Conservation (phyloP, 2,797 vertebrate species). For the Hipposideros larvatus region DNA sequence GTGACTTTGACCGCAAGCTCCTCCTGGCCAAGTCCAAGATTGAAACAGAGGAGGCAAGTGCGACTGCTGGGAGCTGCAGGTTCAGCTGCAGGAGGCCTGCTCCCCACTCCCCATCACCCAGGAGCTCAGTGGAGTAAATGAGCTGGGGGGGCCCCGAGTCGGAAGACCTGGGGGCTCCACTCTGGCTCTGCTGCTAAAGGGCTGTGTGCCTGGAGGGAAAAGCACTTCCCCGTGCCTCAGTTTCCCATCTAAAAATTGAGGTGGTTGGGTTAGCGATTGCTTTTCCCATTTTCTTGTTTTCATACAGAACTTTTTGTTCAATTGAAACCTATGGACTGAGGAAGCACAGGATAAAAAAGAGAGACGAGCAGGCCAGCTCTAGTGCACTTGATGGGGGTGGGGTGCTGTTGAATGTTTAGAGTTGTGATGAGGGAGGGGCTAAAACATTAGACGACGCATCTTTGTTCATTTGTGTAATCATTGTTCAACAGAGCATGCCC, state of each 20-base stretch:
- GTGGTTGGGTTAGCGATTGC: not conserved
- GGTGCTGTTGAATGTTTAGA: not conserved
- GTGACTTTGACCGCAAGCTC: conserved; percentile 98
- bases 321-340: not conserved
- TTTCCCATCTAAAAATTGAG: not conserved
- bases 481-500: not conserved
- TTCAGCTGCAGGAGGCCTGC: not conserved
- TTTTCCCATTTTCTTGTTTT: conserved; percentile 30
- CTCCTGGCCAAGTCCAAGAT: conserved; percentile 98
- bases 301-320: not conserved
- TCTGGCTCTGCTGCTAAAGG: not conserved
- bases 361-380: not conserved
- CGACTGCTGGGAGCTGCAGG: not conserved
- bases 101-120: not conserved
- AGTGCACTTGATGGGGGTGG: not conserved
- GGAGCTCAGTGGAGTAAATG: too few species aligned
- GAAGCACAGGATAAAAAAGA: not conserved
- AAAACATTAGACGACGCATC: not conserved
- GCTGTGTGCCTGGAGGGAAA: not conserved
- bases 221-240: not conserved
- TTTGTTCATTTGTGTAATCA: not conserved
- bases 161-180: not conserved
- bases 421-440: not conserved
- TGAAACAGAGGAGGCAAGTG: conserved; percentile 95
- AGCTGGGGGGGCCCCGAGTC: too few species aligned